Evolutionary conservation across 2,888 invertebrate genomes (phyloP), one percentile per base, ranked within the genome.

Genomic region (Acronicta aceris): DNA sequence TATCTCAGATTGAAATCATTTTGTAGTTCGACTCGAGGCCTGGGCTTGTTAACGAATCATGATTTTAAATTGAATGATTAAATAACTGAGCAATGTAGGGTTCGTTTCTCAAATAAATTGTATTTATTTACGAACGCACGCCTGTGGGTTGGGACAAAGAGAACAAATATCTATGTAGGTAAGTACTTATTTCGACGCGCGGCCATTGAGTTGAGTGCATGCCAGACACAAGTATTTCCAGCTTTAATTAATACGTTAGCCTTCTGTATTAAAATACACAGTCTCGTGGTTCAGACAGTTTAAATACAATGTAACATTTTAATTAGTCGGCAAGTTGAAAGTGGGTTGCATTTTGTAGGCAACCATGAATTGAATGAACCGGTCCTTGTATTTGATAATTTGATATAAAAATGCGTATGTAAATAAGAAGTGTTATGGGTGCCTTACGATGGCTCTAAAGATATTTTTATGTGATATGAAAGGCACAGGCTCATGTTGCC

Each of bases 291-390:
- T 67, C 65, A 77, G 74, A 73, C 73, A 74, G 66, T 75, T 81
- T 79, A 74, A 66, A 76, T 87, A 91, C 91, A 89, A 81, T 89
- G 92, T 91, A 85, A 78, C 62, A 77, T 82, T 85, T 85, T 87
- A 89, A 91, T 90, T 83, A 83, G 83, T 79, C 88, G 88, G 89
- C 72, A 63, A 81, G 67, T 79, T 86, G 77, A 85, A 89, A 89
- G 86, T 77, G 61, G 50, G 65, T 69, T 68, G 70, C 74, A 74
- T 79, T 73, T 81, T 77, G 71, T 78, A 74, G 62, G 68, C 65
- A 75, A 69, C 64, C 64, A 67, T 76, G 63, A 65, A 74, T 68
- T 62, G 58, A 21, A 67, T 60, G 58, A 21, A 67, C 67, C 41
- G 58, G 65, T 71, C 57, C 58, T 51, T 66, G 46, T 56, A 42